phyloP scores from a whole-genome alignment of 2,797 vertebrate genomes.

The Philypnodon macrostomus region DNA sequence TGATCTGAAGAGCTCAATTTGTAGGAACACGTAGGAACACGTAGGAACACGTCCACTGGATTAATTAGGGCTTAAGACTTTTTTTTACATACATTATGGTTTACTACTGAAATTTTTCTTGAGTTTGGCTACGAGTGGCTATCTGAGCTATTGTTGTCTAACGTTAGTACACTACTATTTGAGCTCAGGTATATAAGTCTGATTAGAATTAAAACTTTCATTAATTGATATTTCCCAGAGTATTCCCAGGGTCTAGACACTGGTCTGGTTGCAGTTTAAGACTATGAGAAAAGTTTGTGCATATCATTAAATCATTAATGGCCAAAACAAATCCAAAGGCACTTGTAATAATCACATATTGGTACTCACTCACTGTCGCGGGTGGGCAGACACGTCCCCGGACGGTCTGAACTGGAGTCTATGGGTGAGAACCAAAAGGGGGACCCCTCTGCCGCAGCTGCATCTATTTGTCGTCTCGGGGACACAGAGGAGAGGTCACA shows the following conservation, averaged over 20 bases:
- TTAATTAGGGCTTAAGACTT: too few relatives aligned
- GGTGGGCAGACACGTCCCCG: constrained; percentile 46
- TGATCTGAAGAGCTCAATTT: too few relatives aligned
- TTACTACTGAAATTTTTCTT: too few relatives aligned
- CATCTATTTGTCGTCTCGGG: constrained; percentile 81
- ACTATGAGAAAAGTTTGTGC: constrained; percentile 16
- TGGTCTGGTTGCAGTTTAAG: constrained; percentile 11
- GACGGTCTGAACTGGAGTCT: constrained; percentile 39
- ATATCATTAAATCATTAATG: constrained; percentile 48
- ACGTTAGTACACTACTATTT: too few relatives aligned
- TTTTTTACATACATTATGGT: too few relatives aligned
- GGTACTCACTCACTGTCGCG: constrained; percentile 51
- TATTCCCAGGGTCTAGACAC: constrained; percentile 9
- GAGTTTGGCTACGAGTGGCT: too few relatives aligned
- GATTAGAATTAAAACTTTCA: neutral
- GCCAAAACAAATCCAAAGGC: constrained; percentile 48
- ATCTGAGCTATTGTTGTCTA: too few relatives aligned
- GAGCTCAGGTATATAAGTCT: too few relatives aligned
- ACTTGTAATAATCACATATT: constrained; percentile 65
- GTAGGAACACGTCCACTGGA: too few relatives aligned
- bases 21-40: too few relatives aligned
- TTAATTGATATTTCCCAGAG: neutral
- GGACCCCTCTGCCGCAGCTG: constrained; percentile 71
- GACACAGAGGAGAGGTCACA: constrained; percentile 78
- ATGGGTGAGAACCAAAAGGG: constrained; percentile 62